A percentile compares a stretch with the other conserved stretches of the same genome.
phyloP scores from a whole-genome alignment of 2,888 invertebrate genomes.

The Callyntrura guangdongensis region DNA sequence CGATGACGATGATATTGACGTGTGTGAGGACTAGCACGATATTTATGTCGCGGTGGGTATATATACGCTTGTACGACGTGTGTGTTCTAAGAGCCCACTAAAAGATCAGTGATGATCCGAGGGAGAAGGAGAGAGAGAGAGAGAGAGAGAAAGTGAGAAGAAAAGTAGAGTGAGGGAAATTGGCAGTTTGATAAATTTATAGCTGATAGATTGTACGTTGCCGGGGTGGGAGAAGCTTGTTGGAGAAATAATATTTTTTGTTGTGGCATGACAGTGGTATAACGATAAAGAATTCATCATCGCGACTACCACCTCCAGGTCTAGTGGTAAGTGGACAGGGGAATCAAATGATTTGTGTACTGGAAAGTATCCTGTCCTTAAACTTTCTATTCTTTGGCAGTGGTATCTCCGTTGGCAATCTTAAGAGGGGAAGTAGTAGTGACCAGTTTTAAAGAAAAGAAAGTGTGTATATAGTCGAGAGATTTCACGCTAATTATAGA shows the following conservation, averaged over 20 bases:
- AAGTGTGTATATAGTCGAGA: background rate
- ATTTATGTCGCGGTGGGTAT: background rate
- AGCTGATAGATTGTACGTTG: background rate
- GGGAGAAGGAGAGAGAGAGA: background rate
- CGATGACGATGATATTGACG: slow-evolving; percentile 31
- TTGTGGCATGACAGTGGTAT: slow-evolving; percentile 46
- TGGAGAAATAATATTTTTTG: slow-evolving; percentile 18
- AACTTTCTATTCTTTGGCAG: background rate
- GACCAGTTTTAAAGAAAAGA: background rate
- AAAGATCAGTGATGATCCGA: slow-evolving; percentile 36
- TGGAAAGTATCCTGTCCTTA: background rate
- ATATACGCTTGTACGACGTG: background rate
- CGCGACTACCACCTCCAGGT: background rate
- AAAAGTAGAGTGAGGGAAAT: slow-evolving; percentile 6
- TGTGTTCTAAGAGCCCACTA: background rate
- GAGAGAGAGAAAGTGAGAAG: background rate
- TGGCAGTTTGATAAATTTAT: slow-evolving; percentile 59
- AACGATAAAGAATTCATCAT: slow-evolving; percentile 31
- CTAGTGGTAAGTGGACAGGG: background rate
- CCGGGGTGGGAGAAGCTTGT: slow-evolving; percentile 7
- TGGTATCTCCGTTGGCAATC: slow-evolving; percentile 5
- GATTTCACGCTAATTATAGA: slow-evolving; percentile 15
- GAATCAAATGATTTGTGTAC: slow-evolving; percentile 4
- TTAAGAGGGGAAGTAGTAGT: background rate
- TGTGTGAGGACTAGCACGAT: slow-evolving; percentile 17